Evolutionary conservation across 2,888 invertebrate genomes (phyloP).

Genomic region (Cheilosia soror): DNA sequence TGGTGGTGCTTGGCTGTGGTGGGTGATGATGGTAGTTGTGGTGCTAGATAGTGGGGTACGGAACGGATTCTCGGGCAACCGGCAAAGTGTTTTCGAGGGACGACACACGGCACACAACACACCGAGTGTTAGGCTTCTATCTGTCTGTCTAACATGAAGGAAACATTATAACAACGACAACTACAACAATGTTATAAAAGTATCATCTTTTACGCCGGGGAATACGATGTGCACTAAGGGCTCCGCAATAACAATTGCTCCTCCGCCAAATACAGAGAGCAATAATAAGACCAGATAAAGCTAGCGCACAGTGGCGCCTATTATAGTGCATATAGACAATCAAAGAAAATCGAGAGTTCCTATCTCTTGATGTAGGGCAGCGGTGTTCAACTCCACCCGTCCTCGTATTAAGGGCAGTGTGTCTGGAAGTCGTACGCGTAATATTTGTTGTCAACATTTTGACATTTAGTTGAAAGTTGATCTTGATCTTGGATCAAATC

Average conservation of each 20-base stretch:
- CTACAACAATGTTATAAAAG: conserved; percentile 56
- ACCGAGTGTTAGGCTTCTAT: conserved; percentile 60
- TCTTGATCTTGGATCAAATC: no score
- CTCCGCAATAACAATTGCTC: conserved; percentile 53
- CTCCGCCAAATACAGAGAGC: conserved; percentile 20
- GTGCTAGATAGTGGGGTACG: conserved; percentile 24
- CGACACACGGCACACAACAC: conserved; percentile 42
- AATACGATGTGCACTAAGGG: conserved; percentile 27
- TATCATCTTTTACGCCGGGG: conserved; percentile 49
- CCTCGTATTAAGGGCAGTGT: no score
- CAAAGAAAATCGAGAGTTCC: not conserved
- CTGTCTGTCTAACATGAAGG: conserved; percentile 68
- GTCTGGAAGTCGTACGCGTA: no score
- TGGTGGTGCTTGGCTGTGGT: conserved; percentile 42
- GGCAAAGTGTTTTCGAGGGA: conserved; percentile 69
- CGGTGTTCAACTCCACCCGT: no score
- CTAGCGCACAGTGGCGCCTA: conserved; percentile 49
- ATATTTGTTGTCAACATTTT: no score
- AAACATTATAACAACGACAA: conserved; percentile 63
- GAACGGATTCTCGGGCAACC: conserved; percentile 55
- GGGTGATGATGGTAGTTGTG: conserved; percentile 50
- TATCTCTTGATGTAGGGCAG: no score
- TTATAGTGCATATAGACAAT: not conserved
- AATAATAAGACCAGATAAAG: conserved; percentile 11
- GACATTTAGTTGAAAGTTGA: no score